Conservation (phyloP, 2,888 invertebrate species). For the Aleiodes alternator region DNA sequence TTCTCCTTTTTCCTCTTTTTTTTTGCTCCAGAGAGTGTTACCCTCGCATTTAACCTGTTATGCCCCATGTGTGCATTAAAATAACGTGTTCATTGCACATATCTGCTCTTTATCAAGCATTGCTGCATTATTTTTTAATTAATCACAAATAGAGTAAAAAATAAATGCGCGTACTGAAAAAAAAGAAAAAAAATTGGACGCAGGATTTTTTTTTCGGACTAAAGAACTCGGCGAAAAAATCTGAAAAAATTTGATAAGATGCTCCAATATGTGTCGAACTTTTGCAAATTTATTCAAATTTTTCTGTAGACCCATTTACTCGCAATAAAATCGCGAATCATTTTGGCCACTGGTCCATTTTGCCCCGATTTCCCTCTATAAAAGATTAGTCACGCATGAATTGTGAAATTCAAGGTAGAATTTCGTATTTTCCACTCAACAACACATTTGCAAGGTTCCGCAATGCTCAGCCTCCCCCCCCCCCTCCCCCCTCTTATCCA, state of each 20-base stretch:
- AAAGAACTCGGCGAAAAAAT: no score
- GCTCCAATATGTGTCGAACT: no score
- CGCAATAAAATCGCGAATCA: no score
- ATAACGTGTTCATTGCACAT: slow-evolving; percentile 59
- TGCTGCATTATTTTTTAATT: slow-evolving; percentile 6
- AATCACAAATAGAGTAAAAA: background rate
- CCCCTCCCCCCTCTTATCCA: background rate
- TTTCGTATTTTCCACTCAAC: slow-evolving; percentile 17
- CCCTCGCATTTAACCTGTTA: slow-evolving; percentile 66
- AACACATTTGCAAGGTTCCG: slow-evolving; percentile 2
- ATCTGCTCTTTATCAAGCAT: no score
- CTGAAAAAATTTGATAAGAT: no score
- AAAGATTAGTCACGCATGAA: slow-evolving; percentile 16
- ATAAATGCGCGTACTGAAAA: background rate
- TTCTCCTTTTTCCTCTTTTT: slow-evolving; percentile 48
- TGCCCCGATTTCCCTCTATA: background rate
- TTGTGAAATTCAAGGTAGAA: slow-evolving; percentile 23
- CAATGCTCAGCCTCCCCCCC: slow-evolving; percentile 6
- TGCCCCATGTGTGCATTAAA: slow-evolving; percentile 67
- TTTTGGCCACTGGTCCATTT: no score
- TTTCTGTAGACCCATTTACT: no score
- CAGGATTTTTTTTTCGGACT: no score
- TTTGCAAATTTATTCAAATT: no score
- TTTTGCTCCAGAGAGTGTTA: slow-evolving; percentile 41
- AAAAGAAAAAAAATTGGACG: background rate